These are phyloP conservation scores for Celastrina argiolus DNA, from an alignment of 2,888 invertebrate genomes.

Conservation along the genomic window DNA sequence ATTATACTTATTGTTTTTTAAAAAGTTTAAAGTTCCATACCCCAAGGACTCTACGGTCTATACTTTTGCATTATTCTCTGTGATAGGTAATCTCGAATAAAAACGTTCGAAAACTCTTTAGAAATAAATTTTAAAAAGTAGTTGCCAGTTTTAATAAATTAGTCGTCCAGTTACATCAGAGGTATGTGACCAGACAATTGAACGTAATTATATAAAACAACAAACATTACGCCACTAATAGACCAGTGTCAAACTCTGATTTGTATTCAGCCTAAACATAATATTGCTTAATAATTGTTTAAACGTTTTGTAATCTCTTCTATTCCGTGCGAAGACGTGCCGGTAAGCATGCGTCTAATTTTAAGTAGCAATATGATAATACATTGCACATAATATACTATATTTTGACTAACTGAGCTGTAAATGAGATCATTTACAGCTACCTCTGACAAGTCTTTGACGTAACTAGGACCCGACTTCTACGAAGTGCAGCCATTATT, in stretches of 20 bases:
- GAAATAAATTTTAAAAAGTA: too few species aligned
- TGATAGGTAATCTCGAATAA: too few species aligned
- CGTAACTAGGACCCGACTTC: too few species aligned
- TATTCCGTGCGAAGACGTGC: neutral
- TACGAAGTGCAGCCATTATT: too few species aligned
- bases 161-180: neutral
- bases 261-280: slow-evolving; percentile 18
- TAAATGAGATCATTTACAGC: too few species aligned
- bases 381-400: too few species aligned
- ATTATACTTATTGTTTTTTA: slow-evolving; percentile 14
- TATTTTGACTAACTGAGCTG: too few species aligned
- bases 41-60: neutral
- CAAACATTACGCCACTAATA: slow-evolving; percentile 3
- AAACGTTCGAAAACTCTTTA: too few species aligned
- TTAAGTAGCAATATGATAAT: too few species aligned
- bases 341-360: neutral
- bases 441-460: too few species aligned
- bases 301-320: neutral
- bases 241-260: slow-evolving; percentile 13
- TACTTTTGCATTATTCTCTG: neutral
- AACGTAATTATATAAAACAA: slow-evolving; percentile 4
- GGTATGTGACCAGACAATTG: neutral
- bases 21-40: neutral
- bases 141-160: neutral
- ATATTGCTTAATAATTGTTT: slow-evolving; percentile 16